Base-by-base conservation (phyloP, 92 coral and sea anemone genomes). In the Blastomussa wellsi region DNA sequence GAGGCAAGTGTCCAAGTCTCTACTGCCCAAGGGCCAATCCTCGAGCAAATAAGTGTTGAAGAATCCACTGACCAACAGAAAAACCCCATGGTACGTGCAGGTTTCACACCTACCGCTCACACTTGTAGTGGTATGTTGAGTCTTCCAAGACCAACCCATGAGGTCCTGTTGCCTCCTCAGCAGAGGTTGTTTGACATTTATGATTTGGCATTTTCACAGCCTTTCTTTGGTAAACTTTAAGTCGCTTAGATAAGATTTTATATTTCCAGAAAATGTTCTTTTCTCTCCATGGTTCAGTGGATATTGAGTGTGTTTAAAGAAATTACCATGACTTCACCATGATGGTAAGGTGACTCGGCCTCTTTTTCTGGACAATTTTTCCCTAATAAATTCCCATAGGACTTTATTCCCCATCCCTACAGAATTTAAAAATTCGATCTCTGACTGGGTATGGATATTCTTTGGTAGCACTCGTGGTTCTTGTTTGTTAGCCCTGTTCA, bases 31-130 rank as follows among this genome's bases (percentile, higher is more conserved):
- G n/a, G n/a, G n/a, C n/a, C n/a, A n/a, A n/a, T n/a, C n/a, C n/a
- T n/a, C n/a, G n/a, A n/a, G n/a, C 76, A 72, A 72, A n/a, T 11
- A 72, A 79, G 76, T 66, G 36, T 11, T 51, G 5, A 31, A 62
- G 84, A 44, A 3, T 77, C 76, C 75, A 78, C 69, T 85, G 53
- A 39, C 60, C 78, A 79, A 67, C 79, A 47, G 3, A 36, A 51
- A 59, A 38, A 48, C 20, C 84, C 77, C 72, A 65, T 55, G 33
- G 70, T 59, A 0, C 57, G 22, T 78, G 88, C 84, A 75, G 86
- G 92, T 36, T 90, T 90, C 76, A 77, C 86, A 55, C 90, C 90
- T 47, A 79, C 81, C 57, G 92, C 87, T 55, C 90, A 89, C 82
- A 86, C 87, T 76, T 86, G 90, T 80, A 48, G 87, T 75, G 80